A percentile compares a stretch with the other conserved stretches of the same genome.
Evolutionary conservation across 2,113 vertebrate species (phyloP).

Genomic region (Arenaria interpres): DNA sequence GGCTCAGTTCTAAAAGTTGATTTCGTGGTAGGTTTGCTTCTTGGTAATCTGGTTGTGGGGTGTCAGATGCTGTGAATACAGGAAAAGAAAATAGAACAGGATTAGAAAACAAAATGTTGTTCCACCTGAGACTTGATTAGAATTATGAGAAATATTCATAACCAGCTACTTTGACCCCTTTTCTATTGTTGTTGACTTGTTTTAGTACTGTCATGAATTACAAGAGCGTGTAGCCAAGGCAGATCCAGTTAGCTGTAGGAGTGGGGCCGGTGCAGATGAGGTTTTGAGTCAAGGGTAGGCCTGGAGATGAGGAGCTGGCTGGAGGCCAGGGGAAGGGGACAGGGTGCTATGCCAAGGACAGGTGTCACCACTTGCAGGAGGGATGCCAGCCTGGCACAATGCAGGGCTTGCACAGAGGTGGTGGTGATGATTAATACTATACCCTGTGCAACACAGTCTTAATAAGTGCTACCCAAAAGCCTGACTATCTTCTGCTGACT

Average conservation of each 20-base stretch:
- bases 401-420: background rate
- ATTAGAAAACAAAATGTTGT: background rate
- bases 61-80: background rate
- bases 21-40: background rate
- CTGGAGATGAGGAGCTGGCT: background rate
- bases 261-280: fast-evolving
- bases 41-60: background rate
- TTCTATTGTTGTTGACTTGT: background rate
- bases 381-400: background rate
- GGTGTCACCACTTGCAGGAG: fast-evolving
- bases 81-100: background rate
- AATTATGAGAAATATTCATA: background rate
- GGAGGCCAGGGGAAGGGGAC: background rate
- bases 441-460: background rate
- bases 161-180: background rate
- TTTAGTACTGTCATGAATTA: background rate
- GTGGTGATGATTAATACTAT: background rate
- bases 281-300: background rate
- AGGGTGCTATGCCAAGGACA: fast-evolving
- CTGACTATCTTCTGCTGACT: background rate
- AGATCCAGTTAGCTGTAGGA: background rate
- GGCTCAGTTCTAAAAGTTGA: background rate
- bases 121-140: background rate
- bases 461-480: background rate
- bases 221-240: background rate